phyloP scores from a whole-genome alignment of 2,113 vertebrate species.

The Malurus melanocephalus region DNA sequence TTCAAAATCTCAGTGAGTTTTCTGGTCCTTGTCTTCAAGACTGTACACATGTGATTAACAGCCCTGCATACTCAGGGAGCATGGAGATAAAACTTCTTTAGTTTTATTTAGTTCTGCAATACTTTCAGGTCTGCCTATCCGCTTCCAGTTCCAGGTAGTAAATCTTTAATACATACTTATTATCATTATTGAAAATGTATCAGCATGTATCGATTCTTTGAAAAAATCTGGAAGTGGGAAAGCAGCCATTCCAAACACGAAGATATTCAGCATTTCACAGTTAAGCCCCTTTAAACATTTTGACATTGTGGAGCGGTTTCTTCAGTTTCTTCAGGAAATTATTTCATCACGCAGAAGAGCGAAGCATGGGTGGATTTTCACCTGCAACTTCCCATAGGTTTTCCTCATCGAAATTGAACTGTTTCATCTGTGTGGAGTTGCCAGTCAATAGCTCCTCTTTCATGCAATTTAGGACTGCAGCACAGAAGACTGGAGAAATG shows the following conservation, averaged over 20 bases:
- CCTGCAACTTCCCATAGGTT: background rate
- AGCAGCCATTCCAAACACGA: background rate
- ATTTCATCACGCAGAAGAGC: background rate
- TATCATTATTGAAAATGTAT: background rate
- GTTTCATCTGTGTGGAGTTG: background rate
- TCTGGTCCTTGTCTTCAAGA: slow-evolving; percentile 33
- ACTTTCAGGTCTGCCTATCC: background rate
- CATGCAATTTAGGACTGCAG: background rate
- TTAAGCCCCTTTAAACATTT: background rate
- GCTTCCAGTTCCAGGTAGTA: background rate
- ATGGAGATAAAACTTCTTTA: background rate
- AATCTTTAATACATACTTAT: background rate
- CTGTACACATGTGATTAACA: background rate
- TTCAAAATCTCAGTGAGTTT: slow-evolving; percentile 39
- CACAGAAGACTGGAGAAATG: background rate
- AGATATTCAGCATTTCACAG: background rate
- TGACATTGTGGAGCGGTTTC: background rate
- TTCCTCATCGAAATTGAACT: background rate
- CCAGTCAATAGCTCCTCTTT: background rate
- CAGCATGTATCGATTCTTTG: background rate
- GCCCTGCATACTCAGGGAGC: background rate
- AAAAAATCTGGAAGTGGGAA: background rate
- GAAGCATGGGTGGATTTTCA: background rate
- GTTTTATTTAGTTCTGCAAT: background rate
- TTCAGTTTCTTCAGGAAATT: background rate